Conservation (phyloP, 2,797 vertebrate species). For the Muscicapa striata region DNA sequence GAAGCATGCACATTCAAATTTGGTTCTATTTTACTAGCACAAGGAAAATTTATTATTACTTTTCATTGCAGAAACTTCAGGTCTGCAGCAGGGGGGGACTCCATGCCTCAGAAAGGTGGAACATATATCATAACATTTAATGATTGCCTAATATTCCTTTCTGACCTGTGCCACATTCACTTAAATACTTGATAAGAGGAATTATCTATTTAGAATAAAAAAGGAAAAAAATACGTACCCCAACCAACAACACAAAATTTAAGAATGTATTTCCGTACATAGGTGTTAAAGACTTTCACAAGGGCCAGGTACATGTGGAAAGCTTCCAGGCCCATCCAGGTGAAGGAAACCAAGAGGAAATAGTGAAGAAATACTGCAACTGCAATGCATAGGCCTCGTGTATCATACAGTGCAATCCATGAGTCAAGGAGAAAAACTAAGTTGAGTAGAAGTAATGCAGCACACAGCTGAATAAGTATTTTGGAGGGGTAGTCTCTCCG, state of each 20-base stretch:
- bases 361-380: slow-evolving; percentile 94
- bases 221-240: slow-evolving; percentile 82
- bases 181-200: background rate
- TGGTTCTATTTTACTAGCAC: background rate
- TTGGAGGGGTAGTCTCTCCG: slow-evolving; percentile 93
- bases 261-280: slow-evolving; percentile 92
- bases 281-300: slow-evolving; percentile 94
- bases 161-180: background rate
- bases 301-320: slow-evolving; percentile 97
- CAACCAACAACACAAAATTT: slow-evolving; percentile 92
- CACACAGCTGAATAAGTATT: slow-evolving; percentile 93
- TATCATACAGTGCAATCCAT: slow-evolving; percentile 86
- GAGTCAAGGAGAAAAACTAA: slow-evolving; percentile 89
- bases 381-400: slow-evolving; percentile 84
- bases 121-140: background rate
- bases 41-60: background rate
- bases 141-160: background rate
- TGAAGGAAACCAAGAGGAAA: slow-evolving; percentile 94
- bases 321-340: slow-evolving; percentile 97
- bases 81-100: background rate
- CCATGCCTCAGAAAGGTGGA: background rate
- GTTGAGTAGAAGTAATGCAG: slow-evolving; percentile 89
- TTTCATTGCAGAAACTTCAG: background rate
- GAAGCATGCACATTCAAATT: background rate
- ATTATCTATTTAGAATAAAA: background rate